Percentiles rank a stretch among this genome's conserved stretches.
Conservation (phyloP, 2,888 invertebrate genomes). For the Stenolophus ochropezus region DNA sequence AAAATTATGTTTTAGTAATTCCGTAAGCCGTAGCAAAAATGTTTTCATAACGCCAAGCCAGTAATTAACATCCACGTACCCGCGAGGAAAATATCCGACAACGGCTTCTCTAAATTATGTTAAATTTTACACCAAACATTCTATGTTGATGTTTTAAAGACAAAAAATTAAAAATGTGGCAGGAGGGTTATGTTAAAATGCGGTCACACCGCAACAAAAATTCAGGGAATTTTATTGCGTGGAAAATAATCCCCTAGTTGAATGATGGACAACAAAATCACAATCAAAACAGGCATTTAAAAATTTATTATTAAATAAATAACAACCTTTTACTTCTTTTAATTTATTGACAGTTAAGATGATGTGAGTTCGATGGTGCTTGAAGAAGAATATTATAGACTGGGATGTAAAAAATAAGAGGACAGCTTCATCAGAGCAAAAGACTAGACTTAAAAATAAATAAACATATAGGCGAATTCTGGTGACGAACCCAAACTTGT, state of each 20-base stretch:
- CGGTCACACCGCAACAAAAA: neutral
- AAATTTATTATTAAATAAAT: no score
- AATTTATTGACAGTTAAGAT: no score
- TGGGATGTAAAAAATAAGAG: no score
- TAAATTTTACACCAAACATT: neutral
- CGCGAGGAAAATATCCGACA: conserved; percentile 16
- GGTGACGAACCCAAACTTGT: no score
- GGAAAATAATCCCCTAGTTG: neutral
- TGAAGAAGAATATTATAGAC: no score
- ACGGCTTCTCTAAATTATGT: conserved; percentile 21
- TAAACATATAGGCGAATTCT: no score
- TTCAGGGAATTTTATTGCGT: neutral
- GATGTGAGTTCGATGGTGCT: no score
- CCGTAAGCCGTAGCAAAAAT: conserved; percentile 43
- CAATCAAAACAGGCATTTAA: no score
- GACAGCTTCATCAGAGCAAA: no score
- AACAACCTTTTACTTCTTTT: no score
- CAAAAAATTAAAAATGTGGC: neutral
- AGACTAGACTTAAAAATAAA: no score
- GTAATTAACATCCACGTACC: conserved; percentile 31
- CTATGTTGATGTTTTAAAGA: neutral
- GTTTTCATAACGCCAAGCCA: conserved; percentile 35
- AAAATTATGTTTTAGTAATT: conserved; percentile 54
- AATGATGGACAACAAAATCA: neutral
- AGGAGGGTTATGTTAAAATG: neutral